phyloP scores from a whole-genome alignment of 2,113 vertebrate species.

The Xenotilapia longispinis region DNA sequence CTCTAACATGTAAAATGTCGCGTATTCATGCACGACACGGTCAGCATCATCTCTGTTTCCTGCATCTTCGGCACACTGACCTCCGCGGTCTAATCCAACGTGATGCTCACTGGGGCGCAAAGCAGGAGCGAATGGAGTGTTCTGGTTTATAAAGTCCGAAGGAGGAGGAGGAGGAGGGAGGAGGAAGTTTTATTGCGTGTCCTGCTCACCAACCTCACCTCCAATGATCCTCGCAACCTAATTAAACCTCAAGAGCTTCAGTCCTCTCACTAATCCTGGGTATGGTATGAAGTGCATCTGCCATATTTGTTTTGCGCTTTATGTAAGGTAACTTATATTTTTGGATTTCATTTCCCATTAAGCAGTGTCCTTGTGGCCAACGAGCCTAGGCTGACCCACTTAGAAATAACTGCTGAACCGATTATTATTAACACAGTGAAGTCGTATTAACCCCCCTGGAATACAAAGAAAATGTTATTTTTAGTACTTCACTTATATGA shows the following conservation, averaged over 20 bases:
- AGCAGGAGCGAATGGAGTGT: background rate
- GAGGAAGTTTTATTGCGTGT: constrained; percentile 30
- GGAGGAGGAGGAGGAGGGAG: constrained; percentile 15
- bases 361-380: background rate
- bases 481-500: background rate
- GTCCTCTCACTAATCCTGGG: background rate
- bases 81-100: background rate
- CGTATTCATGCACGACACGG: background rate
- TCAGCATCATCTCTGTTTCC: background rate
- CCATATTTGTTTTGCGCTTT: background rate
- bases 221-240: constrained; percentile 1
- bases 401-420: background rate
- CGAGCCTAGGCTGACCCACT: background rate
- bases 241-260: constrained; percentile 4
- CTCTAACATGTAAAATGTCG: background rate
- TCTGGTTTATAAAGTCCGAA: constrained; percentile 36
- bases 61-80: background rate
- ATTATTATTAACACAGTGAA: background rate
- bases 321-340: background rate
- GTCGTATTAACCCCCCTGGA: background rate
- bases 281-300: background rate
- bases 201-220: constrained; percentile 26
- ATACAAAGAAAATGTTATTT: background rate
- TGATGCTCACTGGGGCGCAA: background rate
- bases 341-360: background rate